Conservation (phyloP, 1,140 invertebrate genomes). For the Cyclargus thomasi region DNA sequence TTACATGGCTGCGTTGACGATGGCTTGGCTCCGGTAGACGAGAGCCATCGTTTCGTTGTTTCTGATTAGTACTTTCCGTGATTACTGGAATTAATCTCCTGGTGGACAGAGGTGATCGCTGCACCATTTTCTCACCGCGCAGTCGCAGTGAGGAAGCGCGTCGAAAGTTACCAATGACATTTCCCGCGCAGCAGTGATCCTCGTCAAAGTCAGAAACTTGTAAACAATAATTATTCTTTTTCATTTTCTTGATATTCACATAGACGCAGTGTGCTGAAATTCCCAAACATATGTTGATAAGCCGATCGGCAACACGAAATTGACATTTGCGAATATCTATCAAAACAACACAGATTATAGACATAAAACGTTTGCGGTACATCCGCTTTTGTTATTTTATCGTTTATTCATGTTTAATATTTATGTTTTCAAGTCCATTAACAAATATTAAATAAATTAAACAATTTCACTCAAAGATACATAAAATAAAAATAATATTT, state of each 20-base stretch:
- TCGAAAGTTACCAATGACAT: constrained; percentile 63
- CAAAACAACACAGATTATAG: constrained; percentile 11
- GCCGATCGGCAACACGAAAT: constrained; percentile 15
- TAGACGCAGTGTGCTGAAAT: constrained; percentile 54
- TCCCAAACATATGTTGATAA: constrained; percentile 45
- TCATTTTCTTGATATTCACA: constrained; percentile 66
- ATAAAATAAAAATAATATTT: neutral
- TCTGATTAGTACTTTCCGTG: constrained; percentile 66
- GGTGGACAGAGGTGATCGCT: constrained; percentile 63
- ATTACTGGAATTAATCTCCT: constrained; percentile 70
- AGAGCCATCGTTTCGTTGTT: constrained; percentile 62
- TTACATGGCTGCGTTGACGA: constrained; percentile 67
- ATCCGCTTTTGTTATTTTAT: neutral
- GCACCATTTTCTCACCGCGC: constrained; percentile 74
- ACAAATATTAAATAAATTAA: no score
- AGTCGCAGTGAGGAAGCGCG: constrained; percentile 70
- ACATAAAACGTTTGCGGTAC: neutral
- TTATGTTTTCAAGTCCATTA: no score
- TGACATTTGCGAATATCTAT: neutral
- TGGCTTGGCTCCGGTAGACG: constrained; percentile 56
- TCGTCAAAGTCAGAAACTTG: constrained; percentile 63
- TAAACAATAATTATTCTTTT: constrained; percentile 52
- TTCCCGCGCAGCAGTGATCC: constrained; percentile 66
- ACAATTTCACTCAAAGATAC: no score
- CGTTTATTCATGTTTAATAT: no score